Evolutionary conservation across 2,888 invertebrate species (phyloP), one percentile per base, ranked within the genome.

Genomic region (Eubasilissa splendida): DNA sequence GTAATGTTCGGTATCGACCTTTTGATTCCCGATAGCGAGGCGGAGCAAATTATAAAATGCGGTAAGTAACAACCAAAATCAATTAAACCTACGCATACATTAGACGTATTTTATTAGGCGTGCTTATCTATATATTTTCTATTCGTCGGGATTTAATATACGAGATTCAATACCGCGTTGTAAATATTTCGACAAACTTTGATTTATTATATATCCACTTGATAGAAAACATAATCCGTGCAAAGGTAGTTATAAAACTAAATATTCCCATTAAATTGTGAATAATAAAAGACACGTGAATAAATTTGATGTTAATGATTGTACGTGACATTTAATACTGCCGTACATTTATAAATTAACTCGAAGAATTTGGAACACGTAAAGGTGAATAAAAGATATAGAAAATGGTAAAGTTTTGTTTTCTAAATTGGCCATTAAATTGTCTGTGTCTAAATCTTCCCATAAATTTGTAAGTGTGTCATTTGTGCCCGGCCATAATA

Each of bases 391-490:
- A 75, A 63, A 42, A 42, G 42, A 42, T 53, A 11, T 42, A 73
- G 31, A 58, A 22, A 56, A 33, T 52, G 71, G 50, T 56, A 56
- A 73, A 73, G 56, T 56, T 56, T 73, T 12, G 54, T 73, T 56
- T 54, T 50, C 56, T 56, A 73, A 73, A 56, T 56, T 73, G 58
- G 33, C 71, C 56, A 73, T 73, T 73, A 73, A 73, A 75, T 59
- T 60, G 75, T 60, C 60, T 79, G 77, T 75, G 77, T 80, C 66
- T 81, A 79, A 79, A 79, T 79, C 79, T 79, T 66, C 54, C 58
- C 75, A 75, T 75, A 79, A 79, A 75, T 76, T 66, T 58, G 63
- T 71, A 80, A 76, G 75, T 73, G 73, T 80, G 80, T 80, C 80
- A 80, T 70, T 77, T 77, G 70, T 56, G 54, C 53, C 11, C 68